Evolutionary conservation across 2,113 vertebrate genomes (phyloP), one percentile per base, ranked within the genome.

Genomic region (Antennarius striatus): DNA sequence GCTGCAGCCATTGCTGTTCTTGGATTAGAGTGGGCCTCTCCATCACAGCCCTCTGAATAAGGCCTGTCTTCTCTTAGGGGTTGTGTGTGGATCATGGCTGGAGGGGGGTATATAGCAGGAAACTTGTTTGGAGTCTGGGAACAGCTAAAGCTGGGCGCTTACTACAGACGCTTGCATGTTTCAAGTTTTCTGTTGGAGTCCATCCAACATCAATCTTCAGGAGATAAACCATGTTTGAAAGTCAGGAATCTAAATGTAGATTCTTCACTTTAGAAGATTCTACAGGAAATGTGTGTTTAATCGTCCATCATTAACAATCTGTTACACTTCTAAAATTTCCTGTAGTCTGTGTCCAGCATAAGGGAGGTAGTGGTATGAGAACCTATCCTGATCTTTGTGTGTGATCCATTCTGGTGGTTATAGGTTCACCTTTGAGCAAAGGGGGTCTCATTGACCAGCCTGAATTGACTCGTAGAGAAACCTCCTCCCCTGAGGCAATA

Each of bases 111-210:
- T 75, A 68, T 62, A 75, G 63, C 66, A 70, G 68, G 75, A 75
- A 63, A 83, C 75, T 67, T 85, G 85, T 90, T 91, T 92, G 91
- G 91, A 91, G 89, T 90, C 71, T 92, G 90, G 88, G 90, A 92
- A 90, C 88, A 56, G 79, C 81, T 71, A 79, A 77, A 78, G 87
- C 87, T 88, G 85, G 88, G 73, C 73, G 66, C 84, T 83, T 70
- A 87, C 83, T 77, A 85, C 73, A 78, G 77, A 75, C 71, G 3
- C 59, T 76, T 74, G 17, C 66, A 14, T 70, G 59, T 55, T 67
- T 73, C 14, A 71, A 68, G 75, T 68, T 68, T 74, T 29, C n/a
- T 53, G 67, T 59, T 80, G 62, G 73, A 81, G 45, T 49, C 15
- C 22, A 39, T 80, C 61, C 63, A 82, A 75, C 56, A 51, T 71